phyloP scores from a whole-genome alignment of 2,113 vertebrate species.

The Mirounga angustirostris region DNA sequence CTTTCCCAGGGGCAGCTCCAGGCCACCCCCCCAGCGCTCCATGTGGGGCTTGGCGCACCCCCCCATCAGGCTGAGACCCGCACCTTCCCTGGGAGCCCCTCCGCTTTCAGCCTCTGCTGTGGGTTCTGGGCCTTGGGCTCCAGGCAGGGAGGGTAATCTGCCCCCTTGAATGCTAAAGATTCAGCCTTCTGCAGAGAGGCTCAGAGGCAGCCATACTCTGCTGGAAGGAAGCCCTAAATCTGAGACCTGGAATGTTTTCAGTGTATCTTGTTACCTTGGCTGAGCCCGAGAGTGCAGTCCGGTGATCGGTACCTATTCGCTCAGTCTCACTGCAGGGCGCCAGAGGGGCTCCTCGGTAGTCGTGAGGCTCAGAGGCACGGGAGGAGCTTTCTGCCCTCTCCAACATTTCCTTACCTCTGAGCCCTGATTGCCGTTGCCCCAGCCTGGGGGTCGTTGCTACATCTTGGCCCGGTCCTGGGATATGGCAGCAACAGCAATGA shows the following conservation, averaged over 20 bases:
- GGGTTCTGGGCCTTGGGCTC: background rate
- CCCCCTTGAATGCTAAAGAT: background rate
- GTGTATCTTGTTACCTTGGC: background rate
- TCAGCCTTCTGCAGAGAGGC: background rate
- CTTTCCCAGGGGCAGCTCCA: background rate
- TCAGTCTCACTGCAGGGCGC: rapidly evolving
- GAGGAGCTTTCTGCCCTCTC: background rate
- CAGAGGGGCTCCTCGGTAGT: background rate
- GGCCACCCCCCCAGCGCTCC: background rate
- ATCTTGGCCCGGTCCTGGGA: background rate
- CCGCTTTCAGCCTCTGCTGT: background rate
- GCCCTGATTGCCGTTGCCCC: too few relatives aligned
- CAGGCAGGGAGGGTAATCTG: background rate
- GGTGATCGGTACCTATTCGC: rapidly evolving
- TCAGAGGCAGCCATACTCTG: background rate
- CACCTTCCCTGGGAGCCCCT: background rate
- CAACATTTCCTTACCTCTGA: background rate
- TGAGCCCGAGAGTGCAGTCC: too few relatives aligned
- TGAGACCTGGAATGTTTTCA: background rate
- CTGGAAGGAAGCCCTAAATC: background rate
- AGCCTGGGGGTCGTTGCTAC: background rate
- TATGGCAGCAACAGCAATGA: too few relatives aligned
- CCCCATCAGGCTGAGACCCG: too few relatives aligned
- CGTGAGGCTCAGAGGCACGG: background rate
- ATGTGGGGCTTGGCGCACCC: background rate